Conservation (phyloP, 2,797 vertebrate genomes). For the Vespertilio murinus region DNA sequence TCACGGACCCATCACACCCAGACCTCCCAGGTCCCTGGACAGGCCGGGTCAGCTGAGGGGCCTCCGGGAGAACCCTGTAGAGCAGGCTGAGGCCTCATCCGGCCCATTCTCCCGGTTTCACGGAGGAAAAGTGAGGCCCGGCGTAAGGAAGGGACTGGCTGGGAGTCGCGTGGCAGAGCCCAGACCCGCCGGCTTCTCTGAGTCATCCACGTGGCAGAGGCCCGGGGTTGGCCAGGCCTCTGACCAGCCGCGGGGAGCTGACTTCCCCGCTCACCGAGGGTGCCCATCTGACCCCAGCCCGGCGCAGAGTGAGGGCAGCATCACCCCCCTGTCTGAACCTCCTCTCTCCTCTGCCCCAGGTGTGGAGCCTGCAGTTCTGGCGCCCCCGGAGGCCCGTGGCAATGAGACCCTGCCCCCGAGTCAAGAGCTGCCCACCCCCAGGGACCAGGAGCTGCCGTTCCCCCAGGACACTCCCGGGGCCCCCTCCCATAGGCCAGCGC, state of each 20-base stretch:
- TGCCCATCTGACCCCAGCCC: background rate
- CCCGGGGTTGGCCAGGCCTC: too few species aligned
- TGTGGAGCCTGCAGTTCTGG: constrained; percentile 85
- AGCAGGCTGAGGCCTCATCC: too few species aligned
- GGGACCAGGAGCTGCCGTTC: constrained; percentile 7
- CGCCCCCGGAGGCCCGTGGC: constrained; percentile 27
- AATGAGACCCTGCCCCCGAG: constrained; percentile 45
- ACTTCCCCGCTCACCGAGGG: too few species aligned
- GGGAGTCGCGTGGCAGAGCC: background rate
- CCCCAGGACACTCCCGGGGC: background rate
- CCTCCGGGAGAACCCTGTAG: background rate
- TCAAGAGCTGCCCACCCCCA: background rate
- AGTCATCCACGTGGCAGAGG: background rate
- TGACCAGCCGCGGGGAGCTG: background rate
- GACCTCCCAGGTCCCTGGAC: background rate
- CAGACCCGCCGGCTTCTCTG: background rate
- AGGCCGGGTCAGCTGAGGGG: background rate
- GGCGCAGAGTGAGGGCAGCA: background rate
- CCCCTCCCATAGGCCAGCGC: background rate
- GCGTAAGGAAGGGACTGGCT: background rate
- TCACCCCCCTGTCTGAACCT: background rate
- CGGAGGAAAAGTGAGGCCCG: background rate
- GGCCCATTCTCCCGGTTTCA: background rate
- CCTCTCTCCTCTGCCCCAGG: constrained; percentile 86
- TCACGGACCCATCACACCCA: background rate